Conservation (phyloP, 1,140 invertebrate genomes). For the Drosophila lowei region DNA sequence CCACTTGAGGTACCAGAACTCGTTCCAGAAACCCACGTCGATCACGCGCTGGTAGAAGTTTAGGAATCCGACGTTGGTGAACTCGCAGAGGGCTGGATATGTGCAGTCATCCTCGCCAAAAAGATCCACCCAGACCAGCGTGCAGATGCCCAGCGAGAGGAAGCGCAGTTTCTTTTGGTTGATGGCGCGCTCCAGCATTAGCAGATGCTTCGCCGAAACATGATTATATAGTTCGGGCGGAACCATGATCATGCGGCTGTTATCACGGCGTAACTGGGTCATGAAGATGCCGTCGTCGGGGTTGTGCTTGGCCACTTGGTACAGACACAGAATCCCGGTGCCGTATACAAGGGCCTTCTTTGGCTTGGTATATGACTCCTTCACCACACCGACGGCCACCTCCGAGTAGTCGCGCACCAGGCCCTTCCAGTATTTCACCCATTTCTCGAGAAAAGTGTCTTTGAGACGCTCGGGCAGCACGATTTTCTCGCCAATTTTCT, state of each 20-base stretch:
- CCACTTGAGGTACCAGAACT: constrained; percentile 88
- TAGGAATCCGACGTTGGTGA: constrained; percentile 86
- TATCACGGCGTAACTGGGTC: constrained; percentile 53
- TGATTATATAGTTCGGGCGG: constrained; percentile 87
- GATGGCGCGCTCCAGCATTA: constrained; percentile 86
- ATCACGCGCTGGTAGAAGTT: constrained; percentile 87
- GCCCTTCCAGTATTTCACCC: constrained; percentile 86
- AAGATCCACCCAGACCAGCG: constrained; percentile 90
- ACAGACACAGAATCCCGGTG: constrained; percentile 31
- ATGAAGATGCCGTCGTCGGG: constrained; percentile 61
- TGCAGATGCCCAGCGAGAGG: constrained; percentile 88
- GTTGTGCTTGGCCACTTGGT: constrained; percentile 51
- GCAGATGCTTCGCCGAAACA: constrained; percentile 86
- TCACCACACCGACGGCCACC: constrained; percentile 85
- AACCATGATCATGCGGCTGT: constrained; percentile 87
- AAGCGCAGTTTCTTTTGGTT: constrained; percentile 88
- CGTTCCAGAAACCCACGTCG: constrained; percentile 90
- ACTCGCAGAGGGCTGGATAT: constrained; percentile 89
- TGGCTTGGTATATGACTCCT: constrained; percentile 85
- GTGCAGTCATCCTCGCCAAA: constrained; percentile 86
- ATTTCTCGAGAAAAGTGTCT: constrained; percentile 87
- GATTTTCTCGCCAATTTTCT: constrained; percentile 50
- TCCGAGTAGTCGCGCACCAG: constrained; percentile 86
- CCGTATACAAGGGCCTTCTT: constrained; percentile 84
- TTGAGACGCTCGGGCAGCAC: constrained; percentile 84